These are phyloP conservation scores for Clarias magur DNA, from an alignment of 2,113 vertebrate genomes.

Conservation along the genomic window DNA sequence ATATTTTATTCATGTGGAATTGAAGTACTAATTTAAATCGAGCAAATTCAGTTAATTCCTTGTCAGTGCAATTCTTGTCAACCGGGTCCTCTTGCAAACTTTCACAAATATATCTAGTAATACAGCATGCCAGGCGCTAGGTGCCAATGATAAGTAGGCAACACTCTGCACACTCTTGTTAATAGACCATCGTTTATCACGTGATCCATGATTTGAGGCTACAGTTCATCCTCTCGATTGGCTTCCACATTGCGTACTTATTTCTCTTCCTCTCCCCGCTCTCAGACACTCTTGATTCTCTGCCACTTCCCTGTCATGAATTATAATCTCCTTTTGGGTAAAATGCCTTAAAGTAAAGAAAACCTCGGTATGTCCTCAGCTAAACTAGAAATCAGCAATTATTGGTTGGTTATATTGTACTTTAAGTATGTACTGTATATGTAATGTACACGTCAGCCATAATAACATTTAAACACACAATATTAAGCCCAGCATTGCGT, in stretches of 20 bases:
- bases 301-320: background rate
- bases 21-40: background rate
- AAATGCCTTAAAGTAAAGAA: background rate
- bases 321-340: background rate
- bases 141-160: background rate
- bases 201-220: background rate
- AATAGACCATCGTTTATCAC: background rate
- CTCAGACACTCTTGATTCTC: background rate
- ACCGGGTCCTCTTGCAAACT: background rate
- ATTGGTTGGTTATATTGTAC: background rate
- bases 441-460: no score
- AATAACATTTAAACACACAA: no score
- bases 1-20: background rate
- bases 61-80: background rate
- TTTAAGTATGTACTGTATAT: background rate
- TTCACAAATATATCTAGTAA: background rate
- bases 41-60: background rate
- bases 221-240: background rate
- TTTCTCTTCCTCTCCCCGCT: background rate
- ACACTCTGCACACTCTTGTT: background rate
- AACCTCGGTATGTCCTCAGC: background rate
- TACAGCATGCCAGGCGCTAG: background rate
- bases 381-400: background rate
- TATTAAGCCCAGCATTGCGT: no score
- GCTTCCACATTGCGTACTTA: background rate